These are phyloP conservation scores for Aphelenchoides bicaudatus DNA, from an alignment of 2,888 invertebrate genomes.

Conservation along the genomic window DNA sequence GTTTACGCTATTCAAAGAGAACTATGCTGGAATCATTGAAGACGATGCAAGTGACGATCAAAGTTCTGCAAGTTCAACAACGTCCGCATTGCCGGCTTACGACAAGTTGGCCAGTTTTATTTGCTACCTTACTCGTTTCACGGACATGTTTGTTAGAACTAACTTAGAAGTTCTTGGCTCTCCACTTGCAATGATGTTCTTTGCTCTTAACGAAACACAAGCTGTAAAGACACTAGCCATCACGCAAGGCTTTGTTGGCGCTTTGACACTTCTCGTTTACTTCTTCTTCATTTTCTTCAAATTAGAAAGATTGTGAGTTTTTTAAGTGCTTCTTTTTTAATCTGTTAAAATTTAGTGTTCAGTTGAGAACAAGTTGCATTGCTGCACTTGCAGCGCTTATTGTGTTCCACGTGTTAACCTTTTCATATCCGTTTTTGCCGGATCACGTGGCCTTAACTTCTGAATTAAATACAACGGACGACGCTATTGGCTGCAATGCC, in stretches of 20 bases:
- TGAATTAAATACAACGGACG: background rate
- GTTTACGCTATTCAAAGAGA: slow-evolving; percentile 28
- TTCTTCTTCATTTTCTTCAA: slow-evolving; percentile 59
- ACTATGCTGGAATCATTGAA: slow-evolving; percentile 35
- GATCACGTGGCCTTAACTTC: slow-evolving; percentile 11
- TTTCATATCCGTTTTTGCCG: slow-evolving; percentile 44
- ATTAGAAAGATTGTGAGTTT: slow-evolving; percentile 40
- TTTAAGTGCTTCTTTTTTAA: background rate
- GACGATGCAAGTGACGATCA: slow-evolving; percentile 9
- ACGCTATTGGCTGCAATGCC: slow-evolving; percentile 25
- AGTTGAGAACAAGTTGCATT: slow-evolving; percentile 38
- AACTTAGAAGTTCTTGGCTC: slow-evolving; percentile 62
- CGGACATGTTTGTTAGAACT: slow-evolving; percentile 62
- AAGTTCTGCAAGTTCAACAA: too few species aligned
- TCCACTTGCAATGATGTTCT: slow-evolving; percentile 63
- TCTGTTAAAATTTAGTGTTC: slow-evolving; percentile 33
- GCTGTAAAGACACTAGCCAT: slow-evolving; percentile 61
- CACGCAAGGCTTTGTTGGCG: slow-evolving; percentile 55
- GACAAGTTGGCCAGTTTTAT: slow-evolving; percentile 45
- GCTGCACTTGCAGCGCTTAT: slow-evolving; percentile 34
- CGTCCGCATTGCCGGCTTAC: slow-evolving; percentile 25
- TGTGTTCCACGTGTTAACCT: slow-evolving; percentile 45
- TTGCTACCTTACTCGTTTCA: slow-evolving; percentile 60
- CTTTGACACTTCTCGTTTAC: slow-evolving; percentile 59
- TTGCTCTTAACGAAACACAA: slow-evolving; percentile 60